These are phyloP conservation scores for Paragorgia papillata DNA, from an alignment of 92 coral and sea anemone species.

Conservation along the genomic window DNA sequence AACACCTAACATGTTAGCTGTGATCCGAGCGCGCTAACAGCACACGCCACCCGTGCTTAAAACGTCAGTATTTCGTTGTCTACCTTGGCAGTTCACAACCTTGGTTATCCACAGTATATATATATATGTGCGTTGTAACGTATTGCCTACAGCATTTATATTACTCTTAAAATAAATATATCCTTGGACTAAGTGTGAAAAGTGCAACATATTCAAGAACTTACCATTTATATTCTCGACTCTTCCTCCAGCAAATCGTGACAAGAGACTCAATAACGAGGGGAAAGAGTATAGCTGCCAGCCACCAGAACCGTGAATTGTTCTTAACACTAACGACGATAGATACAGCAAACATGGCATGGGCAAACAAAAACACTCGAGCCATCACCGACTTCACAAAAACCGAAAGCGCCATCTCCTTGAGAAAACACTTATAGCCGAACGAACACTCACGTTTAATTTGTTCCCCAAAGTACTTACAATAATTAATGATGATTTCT, in stretches of 20 bases:
- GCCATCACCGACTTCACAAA: constrained; percentile 81
- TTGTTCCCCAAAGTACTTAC: not conserved
- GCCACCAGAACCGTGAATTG: constrained; percentile 65
- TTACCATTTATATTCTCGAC: constrained; percentile 93
- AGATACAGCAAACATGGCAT: constrained; percentile 77
- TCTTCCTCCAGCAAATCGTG: constrained; percentile 68
- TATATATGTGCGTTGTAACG: not conserved
- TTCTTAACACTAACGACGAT: constrained; percentile 74
- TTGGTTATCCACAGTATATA: too few species aligned
- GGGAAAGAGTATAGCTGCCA: constrained; percentile 69
- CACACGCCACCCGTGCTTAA: too few species aligned
- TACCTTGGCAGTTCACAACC: too few species aligned
- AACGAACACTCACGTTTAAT: not conserved
- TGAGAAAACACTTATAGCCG: not conserved
- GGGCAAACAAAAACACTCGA: constrained; percentile 76
- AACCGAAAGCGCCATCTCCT: constrained; percentile 42
- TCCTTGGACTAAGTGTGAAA: too few species aligned
- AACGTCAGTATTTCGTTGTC: too few species aligned
- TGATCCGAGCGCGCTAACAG: too few species aligned
- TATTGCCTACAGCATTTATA: too few species aligned
- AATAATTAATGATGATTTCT: constrained; percentile 19
- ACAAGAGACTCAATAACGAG: constrained; percentile 73
- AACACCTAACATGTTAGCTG: too few species aligned
- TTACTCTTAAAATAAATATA: too few species aligned
- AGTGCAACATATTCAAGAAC: constrained; percentile 23